Evolutionary conservation across 2,888 invertebrate species (phyloP).

Genomic region (Calameuta filiformis): DNA sequence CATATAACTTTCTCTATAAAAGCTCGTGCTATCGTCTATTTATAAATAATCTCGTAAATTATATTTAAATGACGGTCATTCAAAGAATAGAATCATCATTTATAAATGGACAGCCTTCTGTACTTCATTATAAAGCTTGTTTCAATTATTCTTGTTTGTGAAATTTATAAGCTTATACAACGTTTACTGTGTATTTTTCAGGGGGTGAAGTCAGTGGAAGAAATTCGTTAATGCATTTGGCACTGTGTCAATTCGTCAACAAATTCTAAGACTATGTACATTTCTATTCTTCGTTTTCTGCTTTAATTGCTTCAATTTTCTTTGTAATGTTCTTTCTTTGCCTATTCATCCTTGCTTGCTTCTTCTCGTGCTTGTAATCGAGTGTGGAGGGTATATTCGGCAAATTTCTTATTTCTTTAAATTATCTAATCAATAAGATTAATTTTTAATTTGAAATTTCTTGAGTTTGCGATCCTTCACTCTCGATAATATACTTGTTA

Average conservation of each 20-base stretch:
- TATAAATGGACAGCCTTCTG: neutral
- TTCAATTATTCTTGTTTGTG: neutral
- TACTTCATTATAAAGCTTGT: neutral
- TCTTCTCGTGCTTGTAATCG: neutral
- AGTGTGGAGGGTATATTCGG: neutral
- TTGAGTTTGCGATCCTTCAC: neutral
- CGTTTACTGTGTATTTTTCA: conserved; percentile 19
- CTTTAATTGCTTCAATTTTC: neutral
- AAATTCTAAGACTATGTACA: neutral
- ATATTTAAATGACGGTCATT: neutral
- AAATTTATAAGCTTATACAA: neutral
- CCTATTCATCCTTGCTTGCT: neutral
- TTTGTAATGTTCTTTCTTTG: neutral
- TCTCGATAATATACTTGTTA: neutral
- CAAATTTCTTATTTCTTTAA: neutral
- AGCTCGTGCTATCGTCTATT: neutral
- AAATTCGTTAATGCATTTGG: conserved; percentile 13
- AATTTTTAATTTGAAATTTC: neutral
- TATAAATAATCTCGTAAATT: neutral
- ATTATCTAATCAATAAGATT: neutral
- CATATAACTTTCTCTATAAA: neutral
- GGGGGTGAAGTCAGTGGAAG: conserved; percentile 26
- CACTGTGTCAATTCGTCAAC: neutral
- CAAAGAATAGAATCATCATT: neutral
- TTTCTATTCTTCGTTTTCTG: neutral